A percentile compares a stretch with the other conserved stretches of the same genome.
phyloP scores from a whole-genome alignment of 1,140 invertebrate species.

The Arctopsyche grandis region DNA sequence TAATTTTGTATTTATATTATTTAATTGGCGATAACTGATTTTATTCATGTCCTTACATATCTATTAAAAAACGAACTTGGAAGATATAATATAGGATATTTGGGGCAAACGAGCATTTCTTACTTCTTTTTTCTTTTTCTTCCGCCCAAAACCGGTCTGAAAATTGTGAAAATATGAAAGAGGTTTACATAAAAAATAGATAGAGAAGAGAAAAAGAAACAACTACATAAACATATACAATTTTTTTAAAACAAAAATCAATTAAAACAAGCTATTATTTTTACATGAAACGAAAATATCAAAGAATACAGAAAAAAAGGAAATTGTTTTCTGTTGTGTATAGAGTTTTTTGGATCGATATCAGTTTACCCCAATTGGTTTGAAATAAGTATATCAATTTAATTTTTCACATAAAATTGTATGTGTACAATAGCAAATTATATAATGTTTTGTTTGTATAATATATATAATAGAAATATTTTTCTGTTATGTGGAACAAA shows the following conservation, averaged over 20 bases:
- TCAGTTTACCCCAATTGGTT: no score
- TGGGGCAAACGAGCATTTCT: constrained; percentile 69
- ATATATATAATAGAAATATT: no score
- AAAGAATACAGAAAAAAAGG: constrained; percentile 19
- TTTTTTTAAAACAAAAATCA: background rate
- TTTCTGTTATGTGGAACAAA: no score
- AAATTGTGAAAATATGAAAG: constrained; percentile 67
- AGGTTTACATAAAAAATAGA: constrained; percentile 54
- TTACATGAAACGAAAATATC: background rate
- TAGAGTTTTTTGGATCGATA: no score
- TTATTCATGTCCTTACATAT: constrained; percentile 48
- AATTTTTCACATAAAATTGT: no score
- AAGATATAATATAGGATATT: constrained; percentile 53
- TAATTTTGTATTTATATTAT: constrained; percentile 11
- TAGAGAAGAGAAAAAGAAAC: constrained; percentile 52
- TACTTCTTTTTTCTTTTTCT: constrained; percentile 97
- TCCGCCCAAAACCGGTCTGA: constrained; percentile 89
- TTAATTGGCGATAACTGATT: constrained; percentile 55
- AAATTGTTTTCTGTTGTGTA: background rate
- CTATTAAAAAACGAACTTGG: constrained; percentile 53
- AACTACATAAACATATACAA: constrained; percentile 45
- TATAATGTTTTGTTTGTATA: no score
- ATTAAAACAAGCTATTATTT: constrained; percentile 32
- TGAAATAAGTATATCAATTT: no score
- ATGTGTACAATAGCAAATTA: no score